Evolutionary conservation across 2,888 invertebrate genomes (phyloP).

Genomic region (Punctoribates punctum): DNA sequence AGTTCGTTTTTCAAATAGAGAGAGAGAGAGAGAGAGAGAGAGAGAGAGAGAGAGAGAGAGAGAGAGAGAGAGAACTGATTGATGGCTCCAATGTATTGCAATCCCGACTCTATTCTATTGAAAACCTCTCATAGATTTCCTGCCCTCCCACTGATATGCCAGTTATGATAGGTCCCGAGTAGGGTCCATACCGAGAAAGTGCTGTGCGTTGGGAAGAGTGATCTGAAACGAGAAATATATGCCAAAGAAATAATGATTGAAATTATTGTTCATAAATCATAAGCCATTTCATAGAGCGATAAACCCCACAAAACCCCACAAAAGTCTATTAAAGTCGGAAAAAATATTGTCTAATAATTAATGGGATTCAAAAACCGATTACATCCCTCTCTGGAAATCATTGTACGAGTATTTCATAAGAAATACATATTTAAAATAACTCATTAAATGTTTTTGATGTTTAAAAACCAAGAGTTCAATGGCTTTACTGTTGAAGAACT

Average conservation of each 20-base stretch:
- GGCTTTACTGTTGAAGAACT: background rate
- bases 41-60: background rate
- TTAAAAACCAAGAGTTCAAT: background rate
- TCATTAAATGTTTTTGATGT: background rate
- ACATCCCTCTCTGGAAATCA: slow-evolving; percentile 10
- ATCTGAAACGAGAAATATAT: background rate
- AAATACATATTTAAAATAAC: background rate
- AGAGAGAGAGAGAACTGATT: slow-evolving; percentile 12
- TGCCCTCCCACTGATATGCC: slow-evolving; percentile 17
- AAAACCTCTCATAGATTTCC: slow-evolving; percentile 16
- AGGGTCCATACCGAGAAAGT: background rate
- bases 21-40: background rate
- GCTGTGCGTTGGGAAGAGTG: background rate
- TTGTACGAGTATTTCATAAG: background rate
- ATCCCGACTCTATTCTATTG: background rate
- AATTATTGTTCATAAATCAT: slow-evolving; percentile 24
- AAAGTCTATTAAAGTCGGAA: background rate
- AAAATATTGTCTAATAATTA: background rate
- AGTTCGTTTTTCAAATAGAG: background rate
- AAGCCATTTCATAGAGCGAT: background rate
- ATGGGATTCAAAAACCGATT: background rate
- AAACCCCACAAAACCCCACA: background rate
- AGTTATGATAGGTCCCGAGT: slow-evolving; percentile 1
- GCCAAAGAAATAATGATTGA: slow-evolving; percentile 17
- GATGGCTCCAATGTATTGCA: slow-evolving; percentile 15